Base-by-base conservation (phyloP, 2,888 invertebrate genomes). In the Nebria brevicollis region DNA sequence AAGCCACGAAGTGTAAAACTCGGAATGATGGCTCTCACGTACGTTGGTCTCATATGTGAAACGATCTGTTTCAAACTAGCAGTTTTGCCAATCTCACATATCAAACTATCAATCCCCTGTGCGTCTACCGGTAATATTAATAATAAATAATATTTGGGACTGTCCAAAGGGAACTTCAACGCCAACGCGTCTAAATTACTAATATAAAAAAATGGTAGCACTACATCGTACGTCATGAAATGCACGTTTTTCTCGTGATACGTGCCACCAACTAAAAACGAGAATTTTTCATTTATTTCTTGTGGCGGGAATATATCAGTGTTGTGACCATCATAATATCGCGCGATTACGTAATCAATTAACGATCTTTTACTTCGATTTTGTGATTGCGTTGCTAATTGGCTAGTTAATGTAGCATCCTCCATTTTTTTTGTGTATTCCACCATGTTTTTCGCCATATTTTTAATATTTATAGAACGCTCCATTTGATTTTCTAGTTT, bases 1-100 rank as follows among this genome's bases (percentile, higher is more conserved):
- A 94, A 94, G 73, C 96, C 96, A 83, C 94, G 94, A 26, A 96
- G 91, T 87, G 92, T 94, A 86, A 96, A 96, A 85, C 95, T 95
- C 0, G 96, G 96, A 82, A 96, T 94, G 43, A 94, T 92, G 0
- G 95, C 95, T 84, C 92, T 92, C 13, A 96, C 94, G 88, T 94
- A 93, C 43, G 93, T 93, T 1, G 93, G 92, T 82, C 93, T 92
- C 82, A 96, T 87, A 83, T 93, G 92, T 64, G 92, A 91, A 84
- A 95, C 92, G 80, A 96, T 92, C 82, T 93, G 90, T 5, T 94
- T 92, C 75, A 96, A 89, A 84, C 91, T 92, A 70, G 91, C 88
- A 0, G 92, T 93, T 74, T 91, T 90, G 76, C 92, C 92, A 86
- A 96, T 90, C 68, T 94, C 91, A 43, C 92, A 91, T 20, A 94